Base-by-base conservation (phyloP, 2,888 invertebrate species). In the Podotricha telesiphe region DNA sequence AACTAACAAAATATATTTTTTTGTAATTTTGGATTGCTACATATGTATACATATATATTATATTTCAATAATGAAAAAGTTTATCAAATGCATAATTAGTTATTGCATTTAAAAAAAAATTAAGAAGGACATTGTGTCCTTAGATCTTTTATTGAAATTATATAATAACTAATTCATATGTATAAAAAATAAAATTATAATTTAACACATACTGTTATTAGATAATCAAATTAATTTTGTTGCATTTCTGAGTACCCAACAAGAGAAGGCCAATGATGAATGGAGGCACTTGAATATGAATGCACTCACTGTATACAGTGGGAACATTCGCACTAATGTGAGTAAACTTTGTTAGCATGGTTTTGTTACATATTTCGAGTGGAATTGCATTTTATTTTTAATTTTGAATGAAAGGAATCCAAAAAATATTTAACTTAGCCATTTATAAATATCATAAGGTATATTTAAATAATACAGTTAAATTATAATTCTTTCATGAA, bases 301-400 rank as follows among this genome's bases (percentile, higher is more conserved):
- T 79, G 82, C 74, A 19, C 37, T 67, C 80, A 76, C 80, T 85
- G 82, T 85, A 65, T 73, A 69, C 74, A 69, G 67, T 74, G 79
- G 68, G 78, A 78, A 79, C 79, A 42, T 63, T 68, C 72, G 77
- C 78, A 79, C 78, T 79, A 78, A 81, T 79, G 78, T 78, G 75
- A 69, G 75, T 73, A 78, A 78, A 81, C 79, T 77, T 73, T 79
- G 77, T 75, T 76, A 76, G 73, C 75, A 69, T 67, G 69, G 55
- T 67, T 70, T 59, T 28, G 66, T 59, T 59, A 40, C n/a, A 59
- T 51, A 20, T 51, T 61, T 62, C 34, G 47, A 34, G 5, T 62
- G 17, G 48, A 37, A 19, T 62, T 55, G 5, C 34, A 55, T 55
- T 55, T 53, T n/a, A 53, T 53, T 28, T 28, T 37, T 28, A 2